Evolutionary conservation across 2,797 vertebrate species (phyloP).

Genomic region (Intellagama lesueurii): DNA sequence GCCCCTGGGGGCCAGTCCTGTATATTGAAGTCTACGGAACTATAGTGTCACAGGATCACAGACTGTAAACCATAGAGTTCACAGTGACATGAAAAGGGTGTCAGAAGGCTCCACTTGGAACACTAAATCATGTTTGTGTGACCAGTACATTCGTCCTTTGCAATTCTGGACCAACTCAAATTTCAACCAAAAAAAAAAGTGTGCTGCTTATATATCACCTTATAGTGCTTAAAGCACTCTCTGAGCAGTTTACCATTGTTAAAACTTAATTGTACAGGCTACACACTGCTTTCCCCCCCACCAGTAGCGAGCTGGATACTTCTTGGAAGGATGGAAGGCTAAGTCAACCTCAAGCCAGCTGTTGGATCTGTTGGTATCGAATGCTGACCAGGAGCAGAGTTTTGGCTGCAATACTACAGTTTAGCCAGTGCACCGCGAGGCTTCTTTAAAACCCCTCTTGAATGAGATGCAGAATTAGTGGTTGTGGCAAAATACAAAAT

Average conservation of each 20-base stretch:
- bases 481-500: background rate
- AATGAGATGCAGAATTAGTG: background rate
- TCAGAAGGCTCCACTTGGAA: slow-evolving; percentile 25
- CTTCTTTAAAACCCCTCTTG: background rate
- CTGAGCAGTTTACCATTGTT: too few species aligned
- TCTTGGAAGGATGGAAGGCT: too few species aligned
- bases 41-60: background rate
- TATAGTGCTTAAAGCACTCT: too few species aligned
- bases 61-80: slow-evolving; percentile 9
- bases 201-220: too few species aligned
- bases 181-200: background rate
- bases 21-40: background rate
- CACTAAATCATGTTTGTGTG: background rate
- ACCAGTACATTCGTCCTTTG: background rate
- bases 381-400: too few species aligned
- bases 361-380: too few species aligned
- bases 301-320: too few species aligned
- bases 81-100: background rate
- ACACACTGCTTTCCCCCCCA: too few species aligned
- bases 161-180: background rate
- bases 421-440: too few species aligned
- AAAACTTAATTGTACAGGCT: too few species aligned
- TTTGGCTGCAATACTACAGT: too few species aligned
- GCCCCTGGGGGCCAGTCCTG: background rate
- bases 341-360: too few species aligned